Evolutionary conservation across 2,113 vertebrate genomes (phyloP).

Genomic region (Sceloporus tristichus): DNA sequence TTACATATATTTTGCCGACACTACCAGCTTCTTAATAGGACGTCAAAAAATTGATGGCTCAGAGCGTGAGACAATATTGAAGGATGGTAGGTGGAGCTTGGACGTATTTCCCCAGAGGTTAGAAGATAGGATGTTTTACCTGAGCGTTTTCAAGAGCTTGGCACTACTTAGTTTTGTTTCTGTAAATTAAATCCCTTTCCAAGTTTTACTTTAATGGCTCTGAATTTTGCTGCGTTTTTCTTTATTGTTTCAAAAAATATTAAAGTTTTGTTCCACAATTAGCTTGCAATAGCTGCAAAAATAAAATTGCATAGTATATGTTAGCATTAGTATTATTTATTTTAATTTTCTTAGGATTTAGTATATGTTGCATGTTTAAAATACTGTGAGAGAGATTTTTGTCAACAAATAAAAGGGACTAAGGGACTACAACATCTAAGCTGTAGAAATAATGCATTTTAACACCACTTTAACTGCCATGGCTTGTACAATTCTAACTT

Average conservation of each 20-base stretch:
- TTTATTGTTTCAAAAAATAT: not conserved
- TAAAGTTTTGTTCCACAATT: not conserved
- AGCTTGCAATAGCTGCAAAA: not conserved
- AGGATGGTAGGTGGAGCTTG: constrained; percentile 86
- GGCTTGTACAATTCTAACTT: no score
- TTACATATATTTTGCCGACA: constrained; percentile 97
- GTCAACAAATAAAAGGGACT: not conserved
- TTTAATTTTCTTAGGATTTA: not conserved
- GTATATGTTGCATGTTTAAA: not conserved
- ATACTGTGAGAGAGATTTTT: not conserved
- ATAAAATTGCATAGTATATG: not conserved
- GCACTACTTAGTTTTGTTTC: not conserved
- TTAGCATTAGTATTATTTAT: not conserved
- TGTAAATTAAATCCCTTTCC: not conserved
- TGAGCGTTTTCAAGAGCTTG: not conserved
- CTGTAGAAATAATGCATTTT: no score
- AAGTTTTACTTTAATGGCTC: not conserved
- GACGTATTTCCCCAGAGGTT: not conserved
- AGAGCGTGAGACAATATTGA: constrained; percentile 92
- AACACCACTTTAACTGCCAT: no score
- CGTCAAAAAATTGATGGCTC: constrained; percentile 95
- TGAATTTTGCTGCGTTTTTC: not conserved
- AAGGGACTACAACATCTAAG: no score
- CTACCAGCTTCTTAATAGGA: constrained; percentile 97
- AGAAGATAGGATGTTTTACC: constrained; percentile 18